Evolutionary conservation across 2,113 vertebrate genomes (phyloP).

Genomic region (Bambusicola thoracicus): DNA sequence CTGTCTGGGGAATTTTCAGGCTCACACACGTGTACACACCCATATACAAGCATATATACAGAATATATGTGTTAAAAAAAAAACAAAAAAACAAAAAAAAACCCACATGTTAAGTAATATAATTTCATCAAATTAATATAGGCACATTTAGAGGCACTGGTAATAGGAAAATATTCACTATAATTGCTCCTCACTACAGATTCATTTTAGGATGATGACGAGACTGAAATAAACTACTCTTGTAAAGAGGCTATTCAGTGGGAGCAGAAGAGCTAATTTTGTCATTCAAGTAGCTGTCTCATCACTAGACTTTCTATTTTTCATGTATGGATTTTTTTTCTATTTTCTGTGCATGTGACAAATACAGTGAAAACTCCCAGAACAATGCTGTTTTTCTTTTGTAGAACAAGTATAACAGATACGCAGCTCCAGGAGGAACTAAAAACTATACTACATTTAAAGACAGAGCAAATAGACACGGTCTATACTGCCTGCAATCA

Average conservation of each 20-base stretch:
- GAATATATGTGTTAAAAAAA: neutral
- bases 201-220: constrained; percentile 2
- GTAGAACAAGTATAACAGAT: neutral
- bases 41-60: neutral
- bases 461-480: neutral
- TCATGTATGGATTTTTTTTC: neutral
- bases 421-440: neutral
- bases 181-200: constrained; percentile 4
- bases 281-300: neutral
- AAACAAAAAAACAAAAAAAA: no score
- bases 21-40: neutral
- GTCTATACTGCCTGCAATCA: neutral
- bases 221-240: constrained; percentile 24
- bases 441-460: neutral
- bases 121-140: neutral
- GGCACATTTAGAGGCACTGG: neutral
- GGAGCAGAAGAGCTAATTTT: constrained; percentile 32
- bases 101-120: neutral
- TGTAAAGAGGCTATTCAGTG: constrained; percentile 8
- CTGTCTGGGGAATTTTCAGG: neutral
- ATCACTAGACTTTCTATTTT: neutral
- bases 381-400: neutral
- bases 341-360: neutral
- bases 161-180: constrained; percentile 19
- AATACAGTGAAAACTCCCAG: neutral